Conservation (phyloP, 2,113 vertebrate genomes). For the Psilopogon haemacephalus region DNA sequence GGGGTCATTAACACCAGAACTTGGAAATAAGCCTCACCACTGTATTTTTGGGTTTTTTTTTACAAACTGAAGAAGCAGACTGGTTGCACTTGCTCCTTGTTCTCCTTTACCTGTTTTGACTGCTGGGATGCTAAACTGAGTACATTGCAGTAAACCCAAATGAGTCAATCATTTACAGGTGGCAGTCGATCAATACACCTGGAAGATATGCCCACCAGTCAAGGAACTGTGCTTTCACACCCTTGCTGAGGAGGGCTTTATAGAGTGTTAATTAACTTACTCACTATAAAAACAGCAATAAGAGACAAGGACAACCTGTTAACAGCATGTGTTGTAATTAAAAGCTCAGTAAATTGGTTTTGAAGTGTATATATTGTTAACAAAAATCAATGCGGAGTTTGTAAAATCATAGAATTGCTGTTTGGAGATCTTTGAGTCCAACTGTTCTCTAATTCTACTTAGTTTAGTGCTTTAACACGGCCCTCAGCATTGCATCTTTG, state of each 20-base stretch:
- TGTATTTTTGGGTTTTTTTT: background rate
- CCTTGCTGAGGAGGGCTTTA: no score
- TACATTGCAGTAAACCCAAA: background rate
- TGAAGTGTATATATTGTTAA: background rate
- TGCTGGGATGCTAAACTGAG: background rate
- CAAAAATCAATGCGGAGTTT: background rate
- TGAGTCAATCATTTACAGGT: background rate
- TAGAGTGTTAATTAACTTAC: background rate
- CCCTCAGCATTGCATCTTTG: no score
- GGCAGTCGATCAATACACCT: accelerated
- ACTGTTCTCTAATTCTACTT: no score
- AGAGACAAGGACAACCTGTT: background rate
- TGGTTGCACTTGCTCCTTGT: background rate
- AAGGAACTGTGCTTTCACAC: background rate
- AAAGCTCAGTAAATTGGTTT: background rate
- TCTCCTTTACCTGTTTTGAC: background rate
- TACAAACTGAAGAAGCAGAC: background rate
- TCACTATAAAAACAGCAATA: accelerated
- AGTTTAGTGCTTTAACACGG: no score
- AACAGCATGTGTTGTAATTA: background rate
- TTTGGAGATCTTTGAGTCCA: no score
- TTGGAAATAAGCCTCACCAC: background rate
- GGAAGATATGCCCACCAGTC: background rate
- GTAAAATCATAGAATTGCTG: no score
- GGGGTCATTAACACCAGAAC: background rate